Evolutionary conservation across 2,113 vertebrate species (phyloP).

Genomic region (Melanostigma gelatinosum): DNA sequence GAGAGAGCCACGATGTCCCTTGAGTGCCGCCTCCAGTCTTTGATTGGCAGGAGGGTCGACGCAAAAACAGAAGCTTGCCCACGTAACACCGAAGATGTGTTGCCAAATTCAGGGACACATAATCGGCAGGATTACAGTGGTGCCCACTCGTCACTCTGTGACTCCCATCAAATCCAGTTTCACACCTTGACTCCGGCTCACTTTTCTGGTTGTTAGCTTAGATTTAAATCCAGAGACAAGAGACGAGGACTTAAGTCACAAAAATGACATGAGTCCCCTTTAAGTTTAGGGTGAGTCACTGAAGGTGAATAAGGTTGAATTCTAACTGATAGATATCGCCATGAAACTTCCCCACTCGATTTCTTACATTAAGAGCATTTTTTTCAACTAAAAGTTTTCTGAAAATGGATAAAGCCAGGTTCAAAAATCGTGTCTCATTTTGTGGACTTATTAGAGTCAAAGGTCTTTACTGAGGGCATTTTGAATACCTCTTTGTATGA

Average conservation of each 20-base stretch:
- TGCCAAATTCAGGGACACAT: neutral
- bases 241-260: neutral
- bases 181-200: neutral
- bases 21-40: slow-evolving; percentile 3
- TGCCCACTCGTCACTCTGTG: neutral
- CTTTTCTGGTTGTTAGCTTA: neutral
- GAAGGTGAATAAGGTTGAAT: too few relatives aligned
- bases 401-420: too few relatives aligned
- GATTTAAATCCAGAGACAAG: neutral
- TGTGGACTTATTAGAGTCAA: too few relatives aligned
- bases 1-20: neutral
- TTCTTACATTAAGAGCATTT: too few relatives aligned
- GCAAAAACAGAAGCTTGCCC: neutral
- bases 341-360: too few relatives aligned
- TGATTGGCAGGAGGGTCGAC: slow-evolving; percentile 3
- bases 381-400: too few relatives aligned
- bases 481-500: too few relatives aligned
- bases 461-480: too few relatives aligned
- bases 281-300: too few relatives aligned
- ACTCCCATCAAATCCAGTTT: neutral
- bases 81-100: neutral
- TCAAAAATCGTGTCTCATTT: too few relatives aligned
- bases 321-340: too few relatives aligned
- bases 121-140: neutral
- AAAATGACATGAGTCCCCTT: too few relatives aligned